Evolutionary conservation across 2,113 vertebrate genomes (phyloP).

Genomic region (Phalacrocorax brasilianus): DNA sequence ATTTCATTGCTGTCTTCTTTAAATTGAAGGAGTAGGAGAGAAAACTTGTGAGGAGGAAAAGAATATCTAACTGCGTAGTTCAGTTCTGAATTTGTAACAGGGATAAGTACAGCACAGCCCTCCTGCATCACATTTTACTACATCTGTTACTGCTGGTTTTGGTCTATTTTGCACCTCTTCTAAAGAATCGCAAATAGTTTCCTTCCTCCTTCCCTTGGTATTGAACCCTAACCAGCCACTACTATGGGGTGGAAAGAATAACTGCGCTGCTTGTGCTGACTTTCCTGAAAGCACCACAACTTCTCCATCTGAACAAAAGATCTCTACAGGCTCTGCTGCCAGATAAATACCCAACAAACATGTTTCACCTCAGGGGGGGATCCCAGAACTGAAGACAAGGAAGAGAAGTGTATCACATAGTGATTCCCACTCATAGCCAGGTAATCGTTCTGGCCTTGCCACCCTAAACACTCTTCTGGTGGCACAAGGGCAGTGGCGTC

Average conservation of each 20-base stretch:
- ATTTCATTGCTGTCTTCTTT: background rate
- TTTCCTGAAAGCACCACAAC: conserved; percentile 46
- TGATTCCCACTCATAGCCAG: background rate
- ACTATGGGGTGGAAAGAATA: background rate
- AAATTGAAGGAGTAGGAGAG: background rate
- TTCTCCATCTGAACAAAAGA: background rate
- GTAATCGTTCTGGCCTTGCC: background rate
- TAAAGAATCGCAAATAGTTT: background rate
- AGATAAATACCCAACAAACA: background rate
- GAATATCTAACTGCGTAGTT: background rate
- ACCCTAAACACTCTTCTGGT: background rate
- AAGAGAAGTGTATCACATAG: background rate
- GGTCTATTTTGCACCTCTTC: background rate
- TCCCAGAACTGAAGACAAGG: background rate
- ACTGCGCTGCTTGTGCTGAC: background rate
- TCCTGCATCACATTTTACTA: background rate
- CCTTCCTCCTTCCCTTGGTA: background rate
- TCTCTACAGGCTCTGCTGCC: background rate
- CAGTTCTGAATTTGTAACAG: background rate
- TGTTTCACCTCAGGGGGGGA: background rate
- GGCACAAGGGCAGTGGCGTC: background rate
- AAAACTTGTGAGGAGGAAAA: background rate
- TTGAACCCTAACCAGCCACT: background rate
- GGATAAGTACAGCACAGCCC: background rate
- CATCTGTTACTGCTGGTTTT: conserved; percentile 48